Conservation (phyloP, 2,113 vertebrate genomes). For the Apteryx mantelli region DNA sequence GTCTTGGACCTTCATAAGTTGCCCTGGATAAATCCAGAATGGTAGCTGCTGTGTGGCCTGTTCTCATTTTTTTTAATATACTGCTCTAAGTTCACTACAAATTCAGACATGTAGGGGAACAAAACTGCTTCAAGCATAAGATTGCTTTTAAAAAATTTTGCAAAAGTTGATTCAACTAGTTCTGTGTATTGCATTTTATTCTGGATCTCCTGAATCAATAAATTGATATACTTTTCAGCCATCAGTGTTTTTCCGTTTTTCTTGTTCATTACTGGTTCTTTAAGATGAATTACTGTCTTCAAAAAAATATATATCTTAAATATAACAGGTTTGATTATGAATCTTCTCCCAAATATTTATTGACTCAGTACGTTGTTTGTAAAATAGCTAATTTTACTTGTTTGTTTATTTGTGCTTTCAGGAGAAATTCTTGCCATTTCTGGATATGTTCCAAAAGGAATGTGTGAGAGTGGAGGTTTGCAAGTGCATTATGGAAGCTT, state of each 20-base stretch:
- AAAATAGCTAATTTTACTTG: not conserved
- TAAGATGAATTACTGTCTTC: not conserved
- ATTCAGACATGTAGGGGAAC: too few species aligned
- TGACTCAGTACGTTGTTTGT: not conserved
- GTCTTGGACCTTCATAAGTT: not conserved
- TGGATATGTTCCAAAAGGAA: constrained; percentile 99
- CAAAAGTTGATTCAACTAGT: not conserved
- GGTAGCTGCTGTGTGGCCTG: not conserved
- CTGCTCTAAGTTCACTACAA: not conserved
- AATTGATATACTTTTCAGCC: not conserved
- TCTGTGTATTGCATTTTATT: not conserved
- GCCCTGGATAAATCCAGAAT: not conserved
- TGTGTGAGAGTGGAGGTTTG: constrained; percentile 95
- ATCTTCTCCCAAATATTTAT: not conserved
- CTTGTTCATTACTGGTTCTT: not conserved
- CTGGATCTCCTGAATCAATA: not conserved
- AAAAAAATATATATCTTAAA: not conserved
- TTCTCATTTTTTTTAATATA: not conserved
- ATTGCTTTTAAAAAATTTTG: not conserved
- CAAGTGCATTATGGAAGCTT: constrained; percentile 95
- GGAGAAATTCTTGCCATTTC: constrained; percentile 96
- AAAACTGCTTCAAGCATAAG: not conserved
- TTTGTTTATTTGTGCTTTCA: constrained; percentile 62
- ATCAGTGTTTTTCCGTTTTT: not conserved
- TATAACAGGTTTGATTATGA: not conserved